Evolutionary conservation across 2,888 invertebrate genomes (phyloP).

Genomic region (Asteroscopus sphinx): DNA sequence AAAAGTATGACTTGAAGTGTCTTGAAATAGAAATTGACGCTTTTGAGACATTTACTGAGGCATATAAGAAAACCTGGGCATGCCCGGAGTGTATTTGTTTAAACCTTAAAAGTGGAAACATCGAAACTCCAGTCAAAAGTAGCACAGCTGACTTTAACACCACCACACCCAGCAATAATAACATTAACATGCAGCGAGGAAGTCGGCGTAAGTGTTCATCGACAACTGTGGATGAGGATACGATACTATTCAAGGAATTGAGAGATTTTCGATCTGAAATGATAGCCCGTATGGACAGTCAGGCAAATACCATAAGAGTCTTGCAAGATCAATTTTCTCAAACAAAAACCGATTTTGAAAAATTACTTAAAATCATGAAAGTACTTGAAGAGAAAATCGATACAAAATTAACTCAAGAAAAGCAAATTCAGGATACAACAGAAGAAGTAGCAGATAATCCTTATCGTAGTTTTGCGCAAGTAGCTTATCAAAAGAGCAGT

Average conservation of each 20-base stretch:
- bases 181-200: conserved; percentile 5
- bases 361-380: neutral
- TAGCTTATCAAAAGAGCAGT: neutral
- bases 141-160: neutral
- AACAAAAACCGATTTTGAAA: conserved; percentile 4
- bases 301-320: conserved; percentile 2
- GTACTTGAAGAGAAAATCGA: conserved; percentile 5
- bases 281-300: conserved; percentile 5
- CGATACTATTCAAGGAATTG: conserved; percentile 1
- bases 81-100: conserved; percentile 8
- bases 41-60: neutral
- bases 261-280: conserved; percentile 6
- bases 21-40: conserved; percentile 3
- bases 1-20: conserved; percentile 8
- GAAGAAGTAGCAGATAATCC: neutral
- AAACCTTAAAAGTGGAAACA: conserved; percentile 6
- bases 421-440: neutral
- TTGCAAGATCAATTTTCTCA: neutral
- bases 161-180: neutral
- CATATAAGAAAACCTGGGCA: conserved; percentile 3
- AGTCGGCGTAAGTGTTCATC: conserved; percentile 4
- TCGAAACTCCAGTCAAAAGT: neutral
- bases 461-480: conserved; percentile 11
- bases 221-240: neutral
- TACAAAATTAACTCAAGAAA: neutral